Evolutionary conservation across 2,888 invertebrate genomes (phyloP), one percentile per base, ranked within the genome.

Genomic region (Scaptomyza cyrtandrae): DNA sequence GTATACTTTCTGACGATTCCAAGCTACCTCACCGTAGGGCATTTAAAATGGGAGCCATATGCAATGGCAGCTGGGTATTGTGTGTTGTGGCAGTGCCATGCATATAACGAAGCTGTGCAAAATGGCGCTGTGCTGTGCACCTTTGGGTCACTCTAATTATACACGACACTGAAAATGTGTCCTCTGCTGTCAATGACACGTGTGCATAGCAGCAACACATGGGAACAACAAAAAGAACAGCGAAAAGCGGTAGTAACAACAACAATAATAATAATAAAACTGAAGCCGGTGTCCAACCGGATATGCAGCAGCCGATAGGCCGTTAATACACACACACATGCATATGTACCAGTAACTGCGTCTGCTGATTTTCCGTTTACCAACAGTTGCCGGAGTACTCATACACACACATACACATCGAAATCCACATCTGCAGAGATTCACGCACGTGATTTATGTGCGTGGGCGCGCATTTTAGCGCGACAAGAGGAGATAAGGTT

Each of bases 391-490:
- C 58, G 61, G 59, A 43, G 53, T 63, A 64, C 52, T 24, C 31
- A 44, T 19, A 61, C 61, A 61, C 41, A 46, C 53, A 10, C 58
- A 59, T 41, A 46, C 54, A 9, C 64, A 37, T 56, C 78, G 35
- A 35, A 44, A 60, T 31, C 27, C 44, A 55, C 69, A 66, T 46
- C 63, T 60, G 78, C 73, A 60, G 65, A 69, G 82, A 82, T 83
- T 85, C 84, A 67, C 68, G 87, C 87, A 80, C 85, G 89, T 84
- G 83, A 84, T 84, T 84, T 84, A 84, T 84, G 87, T 86, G 84
- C 83, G 83, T 88, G 89, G 88, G 83, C 72, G 87, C 83, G 87
- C 78, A 84, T 84, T 84, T 84, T 86, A 86, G 80, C 75, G 87
- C 86, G 77, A 55, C 19, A 35, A 11, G 10, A 11, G 37, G n/a